Conservation (phyloP, 2,888 invertebrate species). For the Ornithoptera alexandrae region DNA sequence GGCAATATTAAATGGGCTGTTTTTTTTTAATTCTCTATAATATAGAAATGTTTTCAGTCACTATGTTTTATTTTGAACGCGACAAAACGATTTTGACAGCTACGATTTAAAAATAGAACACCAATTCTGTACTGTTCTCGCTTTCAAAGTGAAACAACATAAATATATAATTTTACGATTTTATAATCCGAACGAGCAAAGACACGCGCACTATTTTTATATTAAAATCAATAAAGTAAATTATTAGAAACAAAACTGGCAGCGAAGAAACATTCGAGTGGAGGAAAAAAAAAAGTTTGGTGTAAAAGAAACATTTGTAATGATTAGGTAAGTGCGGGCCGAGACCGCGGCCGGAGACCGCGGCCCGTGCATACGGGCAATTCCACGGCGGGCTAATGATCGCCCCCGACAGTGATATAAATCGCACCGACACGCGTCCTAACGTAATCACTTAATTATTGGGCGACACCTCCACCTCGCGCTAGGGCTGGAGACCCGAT, state of each 20-base stretch:
- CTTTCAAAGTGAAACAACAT: too few relatives aligned
- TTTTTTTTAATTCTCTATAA: too few relatives aligned
- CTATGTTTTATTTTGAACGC: too few relatives aligned
- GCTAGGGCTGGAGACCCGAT: slow-evolving; percentile 35
- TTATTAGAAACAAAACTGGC: slow-evolving; percentile 5
- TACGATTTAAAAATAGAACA: too few relatives aligned
- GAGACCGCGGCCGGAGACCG: not conserved
- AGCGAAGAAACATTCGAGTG: slow-evolving; percentile 2
- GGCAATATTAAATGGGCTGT: too few relatives aligned
- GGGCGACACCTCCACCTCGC: slow-evolving; percentile 63
- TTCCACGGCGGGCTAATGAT: slow-evolving; percentile 55
- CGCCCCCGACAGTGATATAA: slow-evolving; percentile 65
- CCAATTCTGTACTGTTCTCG: too few relatives aligned
- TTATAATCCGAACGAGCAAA: too few relatives aligned
- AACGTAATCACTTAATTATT: slow-evolving; percentile 79
- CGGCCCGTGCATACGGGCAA: slow-evolving; percentile 35
- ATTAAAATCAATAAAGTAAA: too few relatives aligned
- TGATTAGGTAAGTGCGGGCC: slow-evolving; percentile 39
- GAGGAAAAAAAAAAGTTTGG: not conserved
- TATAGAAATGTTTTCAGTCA: too few relatives aligned
- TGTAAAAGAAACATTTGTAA: slow-evolving; percentile 10
- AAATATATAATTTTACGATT: too few relatives aligned
- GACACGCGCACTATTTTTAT: too few relatives aligned
- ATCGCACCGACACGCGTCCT: slow-evolving; percentile 74
- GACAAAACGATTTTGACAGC: too few relatives aligned